Evolutionary conservation across 1,140 invertebrate species (phyloP), one percentile per base, ranked within the genome.

Genomic region (Harlomillsia oculata): DNA sequence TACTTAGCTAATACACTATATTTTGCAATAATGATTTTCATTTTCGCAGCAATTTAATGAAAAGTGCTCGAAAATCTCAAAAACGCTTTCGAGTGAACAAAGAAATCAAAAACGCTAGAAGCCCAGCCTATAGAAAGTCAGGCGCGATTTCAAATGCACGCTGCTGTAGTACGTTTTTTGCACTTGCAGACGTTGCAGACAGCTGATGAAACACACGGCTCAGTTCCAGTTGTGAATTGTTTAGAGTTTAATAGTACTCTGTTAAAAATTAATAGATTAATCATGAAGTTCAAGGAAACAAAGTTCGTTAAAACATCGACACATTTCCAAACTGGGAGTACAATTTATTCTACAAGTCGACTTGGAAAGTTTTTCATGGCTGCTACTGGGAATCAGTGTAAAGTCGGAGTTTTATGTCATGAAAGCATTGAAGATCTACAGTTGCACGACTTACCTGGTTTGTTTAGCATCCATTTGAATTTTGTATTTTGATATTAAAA

Each of bases 301-400:
- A n/a, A n/a, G n/a, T n/a, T n/a, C n/a, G n/a, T n/a, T n/a, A n/a
- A n/a, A n/a, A n/a, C n/a, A n/a, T 65, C 59, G 46, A 59, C 50
- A 44, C 29, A 32, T 11, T 32, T 62, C 8, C 59, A 59, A 26
- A 45, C 54, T 11, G 59, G 62, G 44, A 53, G 56, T n/a, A 59
- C 32, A 13, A 62, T 65, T 53, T 65, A 62, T 34, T 65, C 63
- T 8, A 36, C 45, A 9, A 45, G 39, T 18, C 45, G 53, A 37
- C 37, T 65, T 9, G 63, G 59, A 2, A 60, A 57, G 36, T 21
- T 37, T 32, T 14, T 58, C 1, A 32, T 65, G 16, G 36, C 60
- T 26, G 63, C 56, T 2, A 46, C 59, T 0, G 63, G 63, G n/a
- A 56, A 62, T 45, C 46, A 49, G 23, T 59, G 63, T 26, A 62